Percentiles rank a stretch among this genome's conserved stretches.
phyloP scores from a whole-genome alignment of 1,140 invertebrate species.

The Lasaia peninsularis region DNA sequence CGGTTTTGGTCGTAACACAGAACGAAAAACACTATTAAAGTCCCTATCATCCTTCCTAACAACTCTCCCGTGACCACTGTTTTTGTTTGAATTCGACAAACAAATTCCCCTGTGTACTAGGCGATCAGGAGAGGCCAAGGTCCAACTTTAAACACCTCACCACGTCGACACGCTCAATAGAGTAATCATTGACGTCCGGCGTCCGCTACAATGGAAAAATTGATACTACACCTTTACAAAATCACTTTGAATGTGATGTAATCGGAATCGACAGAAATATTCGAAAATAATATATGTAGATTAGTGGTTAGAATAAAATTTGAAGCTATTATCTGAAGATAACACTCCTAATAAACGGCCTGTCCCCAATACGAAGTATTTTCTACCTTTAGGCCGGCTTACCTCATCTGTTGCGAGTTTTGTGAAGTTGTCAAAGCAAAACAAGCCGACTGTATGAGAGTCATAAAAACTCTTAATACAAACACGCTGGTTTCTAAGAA shows the following conservation, averaged over 20 bases:
- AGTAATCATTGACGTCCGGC: slow-evolving; percentile 42
- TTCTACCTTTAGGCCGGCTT: no score
- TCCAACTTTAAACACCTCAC: slow-evolving; percentile 39
- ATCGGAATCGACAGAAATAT: neutral
- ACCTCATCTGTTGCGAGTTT: no score
- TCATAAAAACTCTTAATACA: no score
- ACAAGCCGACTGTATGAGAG: no score
- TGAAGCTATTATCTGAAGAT: no score
- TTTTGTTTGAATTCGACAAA: neutral
- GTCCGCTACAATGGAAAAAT: slow-evolving; percentile 26
- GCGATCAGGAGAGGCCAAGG: slow-evolving; percentile 43
- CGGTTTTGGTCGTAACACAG: neutral
- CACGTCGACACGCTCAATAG: slow-evolving; percentile 28
- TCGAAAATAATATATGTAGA: no score
- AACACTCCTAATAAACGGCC: no score
- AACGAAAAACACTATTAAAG: neutral
- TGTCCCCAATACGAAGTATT: no score
- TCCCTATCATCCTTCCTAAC: neutral
- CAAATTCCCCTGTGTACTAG: slow-evolving; percentile 23
- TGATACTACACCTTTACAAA: slow-evolving; percentile 28
- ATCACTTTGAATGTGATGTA: slow-evolving; percentile 8
- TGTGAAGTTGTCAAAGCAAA: no score
- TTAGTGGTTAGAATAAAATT: no score
- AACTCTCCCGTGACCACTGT: no score
- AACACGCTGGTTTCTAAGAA: no score